phyloP scores from a whole-genome alignment of 2,888 invertebrate species.

The Taphrorychus bicolor region DNA sequence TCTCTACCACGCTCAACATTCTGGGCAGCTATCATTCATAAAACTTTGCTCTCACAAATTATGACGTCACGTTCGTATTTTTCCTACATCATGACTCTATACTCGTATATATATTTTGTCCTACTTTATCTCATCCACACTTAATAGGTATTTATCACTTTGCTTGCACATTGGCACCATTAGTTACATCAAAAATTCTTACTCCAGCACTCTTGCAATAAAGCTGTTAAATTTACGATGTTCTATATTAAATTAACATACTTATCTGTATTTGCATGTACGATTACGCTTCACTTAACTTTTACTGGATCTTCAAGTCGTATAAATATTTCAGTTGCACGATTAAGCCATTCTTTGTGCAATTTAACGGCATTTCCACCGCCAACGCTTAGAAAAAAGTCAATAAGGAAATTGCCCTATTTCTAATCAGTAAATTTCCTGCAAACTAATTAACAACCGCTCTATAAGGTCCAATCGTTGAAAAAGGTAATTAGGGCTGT shows the following conservation, averaged over 20 bases:
- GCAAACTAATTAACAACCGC: background rate
- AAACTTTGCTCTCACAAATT: too few relatives aligned
- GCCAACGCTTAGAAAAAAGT: too few relatives aligned
- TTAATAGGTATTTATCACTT: too few relatives aligned
- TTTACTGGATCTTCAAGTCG: constrained; percentile 15
- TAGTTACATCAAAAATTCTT: background rate
- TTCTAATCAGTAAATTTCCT: background rate
- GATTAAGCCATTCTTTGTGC: too few relatives aligned
- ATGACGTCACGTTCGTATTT: too few relatives aligned
- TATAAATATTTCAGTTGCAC: constrained; percentile 17
- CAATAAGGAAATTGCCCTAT: background rate
- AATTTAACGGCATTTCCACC: too few relatives aligned
- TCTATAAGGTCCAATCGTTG: background rate
- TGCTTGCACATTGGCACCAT: too few relatives aligned
- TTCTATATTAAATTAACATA: constrained; percentile 23
- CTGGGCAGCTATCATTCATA: too few relatives aligned
- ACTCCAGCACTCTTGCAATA: background rate
- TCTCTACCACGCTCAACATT: too few relatives aligned
- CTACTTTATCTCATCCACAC: too few relatives aligned
- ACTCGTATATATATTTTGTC: too few relatives aligned
- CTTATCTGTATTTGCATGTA: constrained; percentile 24
- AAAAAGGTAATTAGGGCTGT: background rate
- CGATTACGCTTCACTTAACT: constrained; percentile 17
- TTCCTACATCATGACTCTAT: too few relatives aligned
- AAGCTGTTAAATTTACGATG: constrained; percentile 13